These are phyloP conservation scores for Nemotelus pantherinus DNA, from an alignment of 2,888 invertebrate species.

Conservation along the genomic window DNA sequence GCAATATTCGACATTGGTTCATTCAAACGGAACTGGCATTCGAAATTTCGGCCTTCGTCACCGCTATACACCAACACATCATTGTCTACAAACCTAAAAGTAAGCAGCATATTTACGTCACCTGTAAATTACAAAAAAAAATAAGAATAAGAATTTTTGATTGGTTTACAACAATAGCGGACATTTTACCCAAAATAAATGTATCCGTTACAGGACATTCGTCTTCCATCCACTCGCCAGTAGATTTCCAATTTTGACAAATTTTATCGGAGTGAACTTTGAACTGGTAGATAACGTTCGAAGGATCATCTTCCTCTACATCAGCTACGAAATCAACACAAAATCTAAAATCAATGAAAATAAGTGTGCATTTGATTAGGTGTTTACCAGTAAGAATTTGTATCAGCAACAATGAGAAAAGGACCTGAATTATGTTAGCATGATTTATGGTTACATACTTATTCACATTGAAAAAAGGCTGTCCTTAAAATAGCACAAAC, in stretches of 20 bases:
- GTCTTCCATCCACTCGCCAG: conserved; percentile 46
- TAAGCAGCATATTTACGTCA: conserved; percentile 56
- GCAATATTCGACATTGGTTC: conserved; percentile 58
- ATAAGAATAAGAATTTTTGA: background rate
- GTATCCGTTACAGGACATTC: conserved; percentile 51
- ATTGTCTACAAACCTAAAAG: conserved; percentile 57
- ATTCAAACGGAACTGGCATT: conserved; percentile 55
- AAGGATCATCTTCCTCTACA: conserved; percentile 51
- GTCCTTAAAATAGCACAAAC: too few relatives aligned
- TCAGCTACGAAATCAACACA: conserved; percentile 62
- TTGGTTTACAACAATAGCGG: background rate
- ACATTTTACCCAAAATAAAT: conserved; percentile 60
- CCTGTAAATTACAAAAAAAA: background rate
- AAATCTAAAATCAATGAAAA: conserved; percentile 56
- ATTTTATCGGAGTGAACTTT: conserved; percentile 57
- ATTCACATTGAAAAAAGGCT: too few relatives aligned
- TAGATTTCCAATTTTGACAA: conserved; percentile 59
- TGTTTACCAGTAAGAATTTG: background rate
- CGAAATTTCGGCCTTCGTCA: conserved; percentile 45
- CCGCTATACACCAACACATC: conserved; percentile 56
- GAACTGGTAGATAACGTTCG: conserved; percentile 62
- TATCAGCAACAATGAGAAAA: background rate
- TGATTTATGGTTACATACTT: too few relatives aligned
- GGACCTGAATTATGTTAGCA: background rate
- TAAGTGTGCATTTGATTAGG: background rate